Base-by-base conservation (phyloP, 2,797 vertebrate species). In the Carapus acus region DNA sequence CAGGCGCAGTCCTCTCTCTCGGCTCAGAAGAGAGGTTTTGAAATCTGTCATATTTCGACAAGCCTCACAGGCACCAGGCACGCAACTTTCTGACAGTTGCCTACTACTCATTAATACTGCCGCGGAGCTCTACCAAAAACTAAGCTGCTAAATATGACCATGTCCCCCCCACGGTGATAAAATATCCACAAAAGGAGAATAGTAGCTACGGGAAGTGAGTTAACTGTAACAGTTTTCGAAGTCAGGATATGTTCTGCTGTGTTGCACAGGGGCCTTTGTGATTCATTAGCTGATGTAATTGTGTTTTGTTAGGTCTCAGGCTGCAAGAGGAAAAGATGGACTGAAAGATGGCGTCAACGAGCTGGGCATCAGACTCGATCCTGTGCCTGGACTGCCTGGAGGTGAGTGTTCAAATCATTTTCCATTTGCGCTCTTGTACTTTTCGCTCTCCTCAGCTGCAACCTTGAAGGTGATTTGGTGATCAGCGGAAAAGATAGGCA, bases 311-410 rank as follows among this genome's bases (percentile, higher is more conserved):
- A 98, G 96, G 77, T 98, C 96, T 36, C 96, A 99, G 65, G 96
- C 94, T 70, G 94, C 96, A 27, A 88, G 96, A 85, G 96, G 94
- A 22, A 98, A 96, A 79, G 95, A 98, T 14, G 93, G 93, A 37
- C 86, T 93, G 37, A 92, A 92, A 74, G 96, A 98, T 1, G 94
- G 93, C 7, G 86, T 92, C 59, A 91, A 87, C 42, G 96, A 99
- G 70, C 92, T 93, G 1, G 96, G 96, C 20, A 93, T 92, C 75
- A 92, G 92, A 76, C 82, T 99, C 16, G 96, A 99, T 73, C 96
- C 96, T 9, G 96, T 99, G 19, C 96, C 96, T 15, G 96, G 96
- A 1, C 88, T 99, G 29, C 96, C 96, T 6, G 96, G 94, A 88
- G 94, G 96, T 98, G 64, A 85, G 80, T 68, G 31, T 62, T 15